Evolutionary conservation across 2,113 vertebrate genomes (phyloP), one percentile per base, ranked within the genome.

Genomic region (Buteo buteo): DNA sequence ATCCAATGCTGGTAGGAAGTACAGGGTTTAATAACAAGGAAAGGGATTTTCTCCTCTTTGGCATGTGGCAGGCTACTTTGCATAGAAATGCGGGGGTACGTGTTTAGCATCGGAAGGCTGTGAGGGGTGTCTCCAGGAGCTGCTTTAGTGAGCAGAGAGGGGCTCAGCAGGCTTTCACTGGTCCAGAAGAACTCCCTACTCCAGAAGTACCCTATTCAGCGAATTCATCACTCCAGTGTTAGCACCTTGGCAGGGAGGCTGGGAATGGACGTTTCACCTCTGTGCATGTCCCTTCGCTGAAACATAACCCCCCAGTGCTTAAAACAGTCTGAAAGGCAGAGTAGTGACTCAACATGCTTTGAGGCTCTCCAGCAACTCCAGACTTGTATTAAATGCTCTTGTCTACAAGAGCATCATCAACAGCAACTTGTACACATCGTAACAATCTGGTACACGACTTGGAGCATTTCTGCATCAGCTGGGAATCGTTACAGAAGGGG

Each of bases 61-160:
- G 19, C 25, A 20, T 7, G 11, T 57, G 20, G 58, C 47, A 55
- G n/a, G 20, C 5, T 67, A 7, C 15, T 15, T 49, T 32, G 25
- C 0, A 0, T 25, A 36, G 79, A 31, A 66, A 36, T 31, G 13
- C 24, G 17, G 45, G 32, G 22, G 18, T 16, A 28, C 0, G 0
- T 32, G 32, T 44, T 90, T 81, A 6, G 2, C 45, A 7, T 11
- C 0, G 1, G 42, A n/a, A 76, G 25, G 7, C 59, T 7, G 0
- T 19, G 65, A 54, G 26, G 16, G 25, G 6, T 58, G 65, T 71
- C 59, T 72, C 29, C 54, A 66, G 32, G 54, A 50, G 19, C 45
- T 42, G 44, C 74, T 31, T 55, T 4, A 9, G 45, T 40, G 86
- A 84, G 40, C 1, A 0, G 45, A 69, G 38, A 22, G 31, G 42